These are phyloP conservation scores for Gracilinanus agilis DNA, from an alignment of 2,113 vertebrate species.

Conservation along the genomic window DNA sequence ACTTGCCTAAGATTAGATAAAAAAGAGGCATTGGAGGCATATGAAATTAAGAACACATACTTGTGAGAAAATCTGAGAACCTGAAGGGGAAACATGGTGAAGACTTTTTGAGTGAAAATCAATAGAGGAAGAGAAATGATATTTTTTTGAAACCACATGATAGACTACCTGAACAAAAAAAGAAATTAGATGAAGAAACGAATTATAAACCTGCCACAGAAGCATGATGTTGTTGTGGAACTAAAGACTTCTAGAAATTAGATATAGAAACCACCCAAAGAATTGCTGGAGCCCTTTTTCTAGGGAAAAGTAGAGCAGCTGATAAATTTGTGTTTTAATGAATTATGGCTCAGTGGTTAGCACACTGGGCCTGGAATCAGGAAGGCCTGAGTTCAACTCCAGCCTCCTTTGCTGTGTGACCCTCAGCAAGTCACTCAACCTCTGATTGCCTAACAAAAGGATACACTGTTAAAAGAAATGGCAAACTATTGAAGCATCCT, in stretches of 20 bases:
- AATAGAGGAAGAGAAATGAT: not conserved
- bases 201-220: not conserved
- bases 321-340: not conserved
- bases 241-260: not conserved
- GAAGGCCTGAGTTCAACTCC: no score
- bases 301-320: not conserved
- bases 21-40: not conserved
- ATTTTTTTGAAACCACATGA: not conserved
- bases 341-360: no score
- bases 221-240: not conserved
- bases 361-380: no score
- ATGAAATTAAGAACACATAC: not conserved
- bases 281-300: not conserved
- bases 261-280: not conserved
- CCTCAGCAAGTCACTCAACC: no score
- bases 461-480: no score
- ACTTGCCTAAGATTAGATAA: not conserved
- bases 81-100: not conserved
- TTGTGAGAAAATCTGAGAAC: not conserved
- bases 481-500: no score
- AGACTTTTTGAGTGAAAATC: not conserved
- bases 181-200: no score
- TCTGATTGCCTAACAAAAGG: no score
- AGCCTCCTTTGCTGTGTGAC: no score
- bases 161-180: not conserved